A percentile compares a stretch with the other conserved stretches of the same genome.
These are phyloP conservation scores for Pygmarrhopalites habei DNA, from an alignment of 1,140 invertebrate species.

Conservation along the genomic window DNA sequence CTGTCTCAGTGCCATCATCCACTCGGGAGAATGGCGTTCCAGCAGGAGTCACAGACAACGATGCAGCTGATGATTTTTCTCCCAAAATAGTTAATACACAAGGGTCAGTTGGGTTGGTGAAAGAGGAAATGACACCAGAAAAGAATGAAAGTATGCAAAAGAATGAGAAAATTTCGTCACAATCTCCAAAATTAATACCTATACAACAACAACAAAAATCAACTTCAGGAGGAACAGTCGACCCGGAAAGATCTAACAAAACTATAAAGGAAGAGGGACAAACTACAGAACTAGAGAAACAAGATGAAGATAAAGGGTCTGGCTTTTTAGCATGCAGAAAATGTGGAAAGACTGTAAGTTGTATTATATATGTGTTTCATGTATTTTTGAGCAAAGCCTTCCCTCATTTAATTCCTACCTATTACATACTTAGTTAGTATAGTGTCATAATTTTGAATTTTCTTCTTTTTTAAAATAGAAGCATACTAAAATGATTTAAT, in stretches of 20 bases:
- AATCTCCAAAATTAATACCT: too few relatives aligned
- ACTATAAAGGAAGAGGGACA: too few relatives aligned
- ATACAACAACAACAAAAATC: not conserved
- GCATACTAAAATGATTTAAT: not conserved
- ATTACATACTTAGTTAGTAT: too few relatives aligned
- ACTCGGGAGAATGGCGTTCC: too few relatives aligned
- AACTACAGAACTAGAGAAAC: not conserved
- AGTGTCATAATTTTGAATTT: too few relatives aligned
- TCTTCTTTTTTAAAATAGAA: too few relatives aligned
- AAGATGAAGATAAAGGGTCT: not conserved
- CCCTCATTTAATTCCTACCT: too few relatives aligned
- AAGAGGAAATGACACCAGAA: not conserved
- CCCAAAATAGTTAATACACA: constrained; percentile 11
- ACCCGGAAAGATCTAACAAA: too few relatives aligned
- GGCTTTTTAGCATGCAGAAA: not conserved
- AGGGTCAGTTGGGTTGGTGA: not conserved
- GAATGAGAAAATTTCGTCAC: not conserved
- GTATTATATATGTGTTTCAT: too few relatives aligned
- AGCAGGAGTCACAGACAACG: too few relatives aligned
- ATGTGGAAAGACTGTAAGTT: constrained; percentile 9
- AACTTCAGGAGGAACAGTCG: not conserved
- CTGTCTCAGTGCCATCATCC: too few relatives aligned
- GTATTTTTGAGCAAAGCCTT: too few relatives aligned
- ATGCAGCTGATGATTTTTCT: constrained; percentile 9
- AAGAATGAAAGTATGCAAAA: not conserved